A percentile compares a stretch with the other conserved stretches of the same genome.
These are phyloP conservation scores for Echiichthys vipera DNA, from an alignment of 2,797 vertebrate species.

Conservation along the genomic window DNA sequence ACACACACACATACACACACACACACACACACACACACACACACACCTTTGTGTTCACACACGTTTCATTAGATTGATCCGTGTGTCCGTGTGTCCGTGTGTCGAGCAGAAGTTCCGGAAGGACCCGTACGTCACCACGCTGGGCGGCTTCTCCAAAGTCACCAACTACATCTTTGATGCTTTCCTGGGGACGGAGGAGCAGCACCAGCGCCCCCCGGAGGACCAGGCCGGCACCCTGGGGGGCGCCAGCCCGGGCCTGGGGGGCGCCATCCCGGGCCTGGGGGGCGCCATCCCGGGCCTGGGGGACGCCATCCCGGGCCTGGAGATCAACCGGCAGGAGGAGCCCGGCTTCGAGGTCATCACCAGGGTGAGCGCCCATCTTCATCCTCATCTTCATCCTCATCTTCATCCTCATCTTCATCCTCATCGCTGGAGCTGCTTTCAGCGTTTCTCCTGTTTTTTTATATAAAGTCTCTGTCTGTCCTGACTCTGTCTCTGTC, in stretches of 20 bases:
- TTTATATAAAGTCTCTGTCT: no score
- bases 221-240: conserved; percentile 93
- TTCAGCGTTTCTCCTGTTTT: no score
- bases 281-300: conserved; percentile 92
- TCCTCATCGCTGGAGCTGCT: no score
- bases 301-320: conserved; percentile 91
- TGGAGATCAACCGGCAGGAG: conserved; percentile 97
- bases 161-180: conserved; percentile 95
- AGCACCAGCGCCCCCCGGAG: conserved; percentile 91
- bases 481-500: no score
- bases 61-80: no score
- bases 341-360: conserved; percentile 97
- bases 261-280: no score
- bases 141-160: conserved; percentile 95
- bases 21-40: no score
- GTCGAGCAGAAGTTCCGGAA: conserved; percentile 89
- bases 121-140: conserved; percentile 91
- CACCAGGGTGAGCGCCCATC: conserved; percentile 86
- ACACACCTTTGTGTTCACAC: no score
- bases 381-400: no score
- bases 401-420: no score
- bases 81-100: not conserved
- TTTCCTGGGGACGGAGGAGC: conserved; percentile 86
- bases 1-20: no score
- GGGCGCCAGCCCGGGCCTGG: no score